Percentiles rank a stretch among this genome's conserved stretches.
These are phyloP conservation scores for Mamestra configurata DNA, from an alignment of 1,140 invertebrate species.

Conservation along the genomic window DNA sequence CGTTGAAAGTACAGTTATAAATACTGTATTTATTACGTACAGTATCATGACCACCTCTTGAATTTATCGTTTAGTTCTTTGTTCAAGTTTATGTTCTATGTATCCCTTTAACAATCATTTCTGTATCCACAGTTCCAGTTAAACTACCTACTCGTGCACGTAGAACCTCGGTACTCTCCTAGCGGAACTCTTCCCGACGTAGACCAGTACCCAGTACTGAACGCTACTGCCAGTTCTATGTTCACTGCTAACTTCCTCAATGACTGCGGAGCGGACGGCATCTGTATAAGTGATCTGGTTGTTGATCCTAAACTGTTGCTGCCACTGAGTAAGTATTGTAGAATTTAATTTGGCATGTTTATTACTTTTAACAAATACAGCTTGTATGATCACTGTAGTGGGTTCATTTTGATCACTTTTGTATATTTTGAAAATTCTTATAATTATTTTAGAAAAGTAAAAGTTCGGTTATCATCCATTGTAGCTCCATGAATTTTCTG, in stretches of 20 bases:
- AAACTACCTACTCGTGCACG: constrained; percentile 94
- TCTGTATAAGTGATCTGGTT: constrained; percentile 95
- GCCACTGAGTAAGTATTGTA: constrained; percentile 63
- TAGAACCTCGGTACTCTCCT: constrained; percentile 88
- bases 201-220: constrained; percentile 95
- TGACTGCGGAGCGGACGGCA: constrained; percentile 96
- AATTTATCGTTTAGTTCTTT: background rate
- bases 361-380: no score
- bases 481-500: no score
- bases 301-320: constrained; percentile 91
- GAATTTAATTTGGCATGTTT: background rate
- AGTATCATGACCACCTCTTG: no score
- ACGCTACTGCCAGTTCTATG: constrained; percentile 94
- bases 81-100: background rate
- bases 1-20: no score
- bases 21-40: no score
- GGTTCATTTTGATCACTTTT: no score
- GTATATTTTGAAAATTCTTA: no score
- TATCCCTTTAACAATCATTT: background rate
- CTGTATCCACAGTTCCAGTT: constrained; percentile 90
- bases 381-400: no score
- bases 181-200: constrained; percentile 91
- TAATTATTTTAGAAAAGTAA: no score
- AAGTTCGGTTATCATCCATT: no score
- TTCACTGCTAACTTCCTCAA: constrained; percentile 97